These are phyloP conservation scores for Characodon lateralis DNA, from an alignment of 2,797 vertebrate species.

Conservation along the genomic window DNA sequence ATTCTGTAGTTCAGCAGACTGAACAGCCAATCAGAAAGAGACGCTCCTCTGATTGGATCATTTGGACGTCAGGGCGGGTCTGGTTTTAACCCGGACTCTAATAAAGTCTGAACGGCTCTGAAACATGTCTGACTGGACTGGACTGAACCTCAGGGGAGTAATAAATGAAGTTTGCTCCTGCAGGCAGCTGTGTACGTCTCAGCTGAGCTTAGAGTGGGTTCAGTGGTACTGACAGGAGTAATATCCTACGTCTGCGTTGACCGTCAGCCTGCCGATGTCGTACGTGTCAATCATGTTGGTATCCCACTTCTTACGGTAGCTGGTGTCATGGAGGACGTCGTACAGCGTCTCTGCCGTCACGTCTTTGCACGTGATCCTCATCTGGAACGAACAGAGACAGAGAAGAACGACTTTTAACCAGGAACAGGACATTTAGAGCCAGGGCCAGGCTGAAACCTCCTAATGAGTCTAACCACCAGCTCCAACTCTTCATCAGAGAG, in stretches of 20 bases:
- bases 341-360: slow-evolving; percentile 83
- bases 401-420: neutral
- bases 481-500: no score
- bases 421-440: neutral
- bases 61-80: no score
- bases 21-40: neutral
- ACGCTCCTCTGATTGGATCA: neutral
- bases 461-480: no score
- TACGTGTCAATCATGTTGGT: slow-evolving; percentile 88
- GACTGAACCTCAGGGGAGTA: neutral
- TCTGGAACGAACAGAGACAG: slow-evolving; percentile 70
- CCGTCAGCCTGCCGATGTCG: slow-evolving; percentile 86
- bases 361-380: slow-evolving; percentile 86
- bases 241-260: slow-evolving; percentile 87
- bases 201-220: neutral
- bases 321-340: slow-evolving; percentile 85
- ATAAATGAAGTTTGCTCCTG: no score
- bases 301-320: slow-evolving; percentile 87
- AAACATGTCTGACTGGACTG: neutral
- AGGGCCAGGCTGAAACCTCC: no score
- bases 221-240: slow-evolving; percentile 80
- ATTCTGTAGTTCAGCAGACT: no score
- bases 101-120: neutral
- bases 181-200: neutral
- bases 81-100: neutral